Percentiles rank a stretch among this genome's conserved stretches.
Conservation (phyloP, 2,113 vertebrate genomes). For the Menura novaehollandiae region DNA sequence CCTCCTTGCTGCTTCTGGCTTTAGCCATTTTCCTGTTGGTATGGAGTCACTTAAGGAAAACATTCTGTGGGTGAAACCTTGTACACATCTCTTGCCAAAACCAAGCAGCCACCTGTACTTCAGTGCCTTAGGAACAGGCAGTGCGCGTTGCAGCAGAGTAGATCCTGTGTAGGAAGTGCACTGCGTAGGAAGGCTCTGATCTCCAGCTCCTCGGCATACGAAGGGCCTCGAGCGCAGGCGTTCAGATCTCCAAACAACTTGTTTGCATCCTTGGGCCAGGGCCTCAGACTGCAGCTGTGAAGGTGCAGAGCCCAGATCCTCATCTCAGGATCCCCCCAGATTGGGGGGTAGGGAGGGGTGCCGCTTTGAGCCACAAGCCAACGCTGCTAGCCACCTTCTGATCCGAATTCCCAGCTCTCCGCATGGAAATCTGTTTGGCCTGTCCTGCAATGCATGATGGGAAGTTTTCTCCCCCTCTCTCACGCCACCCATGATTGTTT, state of each 20-base stretch:
- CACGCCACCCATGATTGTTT: conserved; percentile 65
- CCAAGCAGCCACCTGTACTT: background rate
- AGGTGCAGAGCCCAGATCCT: background rate
- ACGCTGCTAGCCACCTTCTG: conserved; percentile 55
- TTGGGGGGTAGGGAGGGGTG: background rate
- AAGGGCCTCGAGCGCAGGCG: background rate
- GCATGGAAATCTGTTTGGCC: conserved; percentile 68
- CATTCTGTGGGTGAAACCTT: background rate
- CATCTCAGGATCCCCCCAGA: background rate
- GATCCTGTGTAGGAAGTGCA: background rate
- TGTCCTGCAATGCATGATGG: conserved; percentile 81
- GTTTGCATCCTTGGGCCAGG: background rate
- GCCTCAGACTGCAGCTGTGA: background rate
- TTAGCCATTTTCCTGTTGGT: background rate
- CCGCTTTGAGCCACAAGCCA: conserved; percentile 54
- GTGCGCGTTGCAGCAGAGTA: background rate
- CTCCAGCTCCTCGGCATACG: background rate
- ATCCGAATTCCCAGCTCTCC: conserved; percentile 45
- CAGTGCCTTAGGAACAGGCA: background rate
- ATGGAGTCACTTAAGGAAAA: background rate
- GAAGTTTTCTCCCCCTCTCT: conserved; percentile 66
- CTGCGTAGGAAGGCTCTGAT: background rate
- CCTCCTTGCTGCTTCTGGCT: background rate
- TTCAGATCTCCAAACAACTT: background rate
- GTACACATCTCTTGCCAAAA: background rate